Evolutionary conservation across 2,113 vertebrate genomes (phyloP), one percentile per base, ranked within the genome.

Genomic region (Tautogolabrus adspersus): DNA sequence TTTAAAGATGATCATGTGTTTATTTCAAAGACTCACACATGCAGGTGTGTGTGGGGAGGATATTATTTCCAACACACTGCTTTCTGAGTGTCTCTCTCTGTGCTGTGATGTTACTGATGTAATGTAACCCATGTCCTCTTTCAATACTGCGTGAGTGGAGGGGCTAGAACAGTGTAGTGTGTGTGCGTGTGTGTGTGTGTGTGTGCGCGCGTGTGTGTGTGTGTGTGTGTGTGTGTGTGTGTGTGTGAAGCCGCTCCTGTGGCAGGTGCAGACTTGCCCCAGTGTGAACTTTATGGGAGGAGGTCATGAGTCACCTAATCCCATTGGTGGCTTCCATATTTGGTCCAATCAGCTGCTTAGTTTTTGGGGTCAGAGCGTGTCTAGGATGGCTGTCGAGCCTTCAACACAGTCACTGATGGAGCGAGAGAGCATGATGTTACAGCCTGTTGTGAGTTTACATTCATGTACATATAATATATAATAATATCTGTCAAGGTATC

Each of bases 241-340:
- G 26, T 26, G 26, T 72, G 51, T 64, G 42, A 59, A 46, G 74
- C 62, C n/a, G 60, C 65, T 62, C 55, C 58, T 40, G 52, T 54
- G 79, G 92, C 91, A 92, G 90, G 87, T 92, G 90, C 87, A 84
- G 85, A 75, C 87, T 82, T 87, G 89, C 79, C 88, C 85, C 67
- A 72, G 71, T 81, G 89, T 88, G 83, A 92, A 91, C 88, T 91
- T 89, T 71, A 80, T 66, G 56, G 62, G 69, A 61, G 21, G 63
- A 74, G 75, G 81, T 83, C 75, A 68, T 55, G 73, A 34, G 80
- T 86, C 84, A 88, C 78, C 76, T 79, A 77, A 90, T 81, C 86
- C 23, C 19, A 86, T 75, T 77, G 86, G 81, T 85, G 72, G 64
- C 62, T 22, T 72, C 90, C 87, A 83, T 83, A 79, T 89, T 87